These are phyloP conservation scores for Ditylenchus weischeri DNA, from an alignment of 2,888 invertebrate species.

Conservation along the genomic window DNA sequence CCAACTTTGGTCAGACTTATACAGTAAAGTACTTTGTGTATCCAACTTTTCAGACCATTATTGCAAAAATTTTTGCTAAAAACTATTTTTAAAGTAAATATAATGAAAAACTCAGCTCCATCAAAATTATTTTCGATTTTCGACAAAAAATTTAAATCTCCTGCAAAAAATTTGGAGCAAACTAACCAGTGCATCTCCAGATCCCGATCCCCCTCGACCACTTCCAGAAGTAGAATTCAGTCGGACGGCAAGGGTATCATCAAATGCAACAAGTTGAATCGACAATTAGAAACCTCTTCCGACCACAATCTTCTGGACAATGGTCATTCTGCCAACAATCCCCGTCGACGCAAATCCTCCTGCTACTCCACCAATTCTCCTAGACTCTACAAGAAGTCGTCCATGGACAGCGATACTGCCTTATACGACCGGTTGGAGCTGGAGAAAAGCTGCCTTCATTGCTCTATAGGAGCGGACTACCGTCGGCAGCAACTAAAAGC, in stretches of 20 bases:
- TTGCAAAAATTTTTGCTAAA: no score
- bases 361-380: neutral
- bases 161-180: neutral
- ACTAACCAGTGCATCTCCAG: neutral
- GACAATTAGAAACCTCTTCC: neutral
- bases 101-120: no score
- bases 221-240: neutral
- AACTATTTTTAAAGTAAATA: no score
- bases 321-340: neutral
- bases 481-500: slow-evolving; percentile 36
- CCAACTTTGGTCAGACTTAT: no score
- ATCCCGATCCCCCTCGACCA: no score
- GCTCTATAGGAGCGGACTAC: slow-evolving; percentile 35
- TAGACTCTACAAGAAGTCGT: no score
- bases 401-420: slow-evolving; percentile 1
- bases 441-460: slow-evolving; percentile 32
- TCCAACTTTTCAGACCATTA: no score
- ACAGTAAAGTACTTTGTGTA: no score
- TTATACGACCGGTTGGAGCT: slow-evolving; percentile 1
- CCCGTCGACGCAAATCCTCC: neutral
- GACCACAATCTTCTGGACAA: no score
- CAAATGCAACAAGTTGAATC: neutral
- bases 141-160: no score
- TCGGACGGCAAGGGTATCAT: neutral
- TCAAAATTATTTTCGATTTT: no score